A percentile compares a stretch with the other conserved stretches of the same genome.
phyloP scores from a whole-genome alignment of 1,140 invertebrate genomes.

The Nymphalis io region DNA sequence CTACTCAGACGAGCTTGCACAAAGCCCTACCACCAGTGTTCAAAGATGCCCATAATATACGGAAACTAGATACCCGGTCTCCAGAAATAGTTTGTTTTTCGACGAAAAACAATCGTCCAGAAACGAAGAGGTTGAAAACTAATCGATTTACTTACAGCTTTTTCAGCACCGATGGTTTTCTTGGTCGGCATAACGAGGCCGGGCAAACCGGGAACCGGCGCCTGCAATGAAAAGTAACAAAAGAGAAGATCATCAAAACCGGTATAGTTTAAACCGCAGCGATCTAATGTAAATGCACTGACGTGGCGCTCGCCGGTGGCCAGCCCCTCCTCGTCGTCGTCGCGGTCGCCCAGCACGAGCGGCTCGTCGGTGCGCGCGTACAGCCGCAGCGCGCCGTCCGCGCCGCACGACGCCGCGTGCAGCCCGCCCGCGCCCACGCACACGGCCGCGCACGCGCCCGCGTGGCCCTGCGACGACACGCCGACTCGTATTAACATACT shows the following conservation, averaged over 20 bases:
- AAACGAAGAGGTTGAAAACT: too few species aligned
- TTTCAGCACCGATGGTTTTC: slow-evolving; percentile 95
- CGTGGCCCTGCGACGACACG: slow-evolving; percentile 84
- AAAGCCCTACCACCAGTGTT: too few species aligned
- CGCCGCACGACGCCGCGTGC: slow-evolving; percentile 90
- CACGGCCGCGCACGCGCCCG: slow-evolving; percentile 88
- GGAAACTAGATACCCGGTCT: too few species aligned
- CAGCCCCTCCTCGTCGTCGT: slow-evolving; percentile 89
- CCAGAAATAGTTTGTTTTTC: too few species aligned
- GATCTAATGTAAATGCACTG: slow-evolving; percentile 26
- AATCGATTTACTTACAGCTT: slow-evolving; percentile 84
- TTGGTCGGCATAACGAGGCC: slow-evolving; percentile 91
- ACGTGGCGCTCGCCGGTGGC: slow-evolving; percentile 85
- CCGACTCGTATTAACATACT: too few species aligned
- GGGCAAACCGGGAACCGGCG: slow-evolving; percentile 84
- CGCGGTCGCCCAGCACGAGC: slow-evolving; percentile 94
- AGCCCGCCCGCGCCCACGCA: slow-evolving; percentile 91
- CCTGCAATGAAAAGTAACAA: slow-evolving; percentile 56
- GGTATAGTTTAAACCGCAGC: background rate
- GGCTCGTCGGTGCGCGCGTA: slow-evolving; percentile 94
- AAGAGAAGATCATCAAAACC: background rate
- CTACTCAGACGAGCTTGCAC: too few species aligned
- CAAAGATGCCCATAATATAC: too few species aligned
- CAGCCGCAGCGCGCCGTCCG: slow-evolving; percentile 93
- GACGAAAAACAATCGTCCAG: too few species aligned